phyloP scores from a whole-genome alignment of 2,888 invertebrate species.

The Drosophila pseudotakahashii region DNA sequence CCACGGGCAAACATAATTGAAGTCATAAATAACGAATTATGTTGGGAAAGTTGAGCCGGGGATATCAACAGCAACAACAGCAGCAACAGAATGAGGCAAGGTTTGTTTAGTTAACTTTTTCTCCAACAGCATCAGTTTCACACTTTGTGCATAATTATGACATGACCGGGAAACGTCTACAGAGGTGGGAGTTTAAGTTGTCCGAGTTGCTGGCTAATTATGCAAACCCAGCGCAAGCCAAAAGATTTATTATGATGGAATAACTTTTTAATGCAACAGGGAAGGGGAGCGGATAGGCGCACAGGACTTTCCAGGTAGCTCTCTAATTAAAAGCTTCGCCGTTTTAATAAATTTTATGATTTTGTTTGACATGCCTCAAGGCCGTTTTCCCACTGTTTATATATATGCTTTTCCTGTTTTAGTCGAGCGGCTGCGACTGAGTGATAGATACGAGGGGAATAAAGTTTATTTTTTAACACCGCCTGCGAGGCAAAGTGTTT shows the following conservation, averaged over 20 bases:
- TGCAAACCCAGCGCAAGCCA: slow-evolving; percentile 51
- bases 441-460: slow-evolving; percentile 9
- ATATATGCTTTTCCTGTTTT: slow-evolving; percentile 13
- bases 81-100: slow-evolving; percentile 25
- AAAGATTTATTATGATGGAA: slow-evolving; percentile 80
- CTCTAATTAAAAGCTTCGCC: slow-evolving; percentile 70
- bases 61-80: slow-evolving; percentile 24
- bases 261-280: slow-evolving; percentile 54
- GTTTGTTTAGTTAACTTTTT: slow-evolving; percentile 63
- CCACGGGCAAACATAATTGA: slow-evolving; percentile 77
- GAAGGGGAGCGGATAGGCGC: slow-evolving; percentile 1
- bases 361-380: slow-evolving; percentile 57
- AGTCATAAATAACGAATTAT: slow-evolving; percentile 81
- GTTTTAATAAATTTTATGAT: slow-evolving; percentile 72
- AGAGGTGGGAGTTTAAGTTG: slow-evolving; percentile 6
- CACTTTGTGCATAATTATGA: slow-evolving; percentile 77
- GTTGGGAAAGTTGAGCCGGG: slow-evolving; percentile 69
- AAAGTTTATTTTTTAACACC: slow-evolving; percentile 21
- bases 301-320: background rate
- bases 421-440: slow-evolving; percentile 19
- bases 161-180: slow-evolving; percentile 35
- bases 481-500: slow-evolving; percentile 55
- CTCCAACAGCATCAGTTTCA: slow-evolving; percentile 55
- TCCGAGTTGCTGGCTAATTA: slow-evolving; percentile 67
- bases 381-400: slow-evolving; percentile 17